phyloP scores from a whole-genome alignment of 2,797 vertebrate species.

The Chaenodraco wilsoni region DNA sequence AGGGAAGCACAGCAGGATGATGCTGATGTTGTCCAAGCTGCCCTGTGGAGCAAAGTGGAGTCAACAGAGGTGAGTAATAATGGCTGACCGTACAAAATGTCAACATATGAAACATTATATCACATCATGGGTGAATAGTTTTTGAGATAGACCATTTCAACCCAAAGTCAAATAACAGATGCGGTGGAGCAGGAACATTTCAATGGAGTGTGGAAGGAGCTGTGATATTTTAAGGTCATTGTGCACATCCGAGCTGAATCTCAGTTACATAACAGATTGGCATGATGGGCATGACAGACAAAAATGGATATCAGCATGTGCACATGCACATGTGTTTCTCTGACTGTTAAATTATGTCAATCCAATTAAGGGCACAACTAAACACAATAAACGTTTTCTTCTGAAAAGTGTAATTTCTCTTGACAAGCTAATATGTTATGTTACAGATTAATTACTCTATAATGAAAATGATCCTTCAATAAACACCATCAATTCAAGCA shows the following conservation, averaged over 20 bases:
- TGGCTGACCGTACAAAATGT: slow-evolving; percentile 43
- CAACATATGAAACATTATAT: slow-evolving; percentile 23
- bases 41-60: slow-evolving; percentile 75
- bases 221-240: slow-evolving; percentile 78
- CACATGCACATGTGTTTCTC: slow-evolving; percentile 21
- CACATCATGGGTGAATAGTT: slow-evolving; percentile 21
- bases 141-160: slow-evolving; percentile 33
- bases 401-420: background rate
- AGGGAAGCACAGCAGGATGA: slow-evolving; percentile 87
- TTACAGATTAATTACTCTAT: background rate
- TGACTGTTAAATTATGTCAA: background rate
- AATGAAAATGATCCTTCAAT: background rate
- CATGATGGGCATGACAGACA: slow-evolving; percentile 50
- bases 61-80: slow-evolving; percentile 40
- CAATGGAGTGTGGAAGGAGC: slow-evolving; percentile 51
- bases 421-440: background rate
- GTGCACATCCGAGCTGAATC: slow-evolving; percentile 60
- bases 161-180: slow-evolving; percentile 20
- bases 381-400: background rate
- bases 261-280: slow-evolving; percentile 67
- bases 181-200: slow-evolving; percentile 35
- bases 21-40: slow-evolving; percentile 90
- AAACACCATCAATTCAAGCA: background rate
- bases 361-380: background rate
- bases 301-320: slow-evolving; percentile 8